phyloP scores from a whole-genome alignment of 2,888 invertebrate species.

The Drosophila lacicola region DNA sequence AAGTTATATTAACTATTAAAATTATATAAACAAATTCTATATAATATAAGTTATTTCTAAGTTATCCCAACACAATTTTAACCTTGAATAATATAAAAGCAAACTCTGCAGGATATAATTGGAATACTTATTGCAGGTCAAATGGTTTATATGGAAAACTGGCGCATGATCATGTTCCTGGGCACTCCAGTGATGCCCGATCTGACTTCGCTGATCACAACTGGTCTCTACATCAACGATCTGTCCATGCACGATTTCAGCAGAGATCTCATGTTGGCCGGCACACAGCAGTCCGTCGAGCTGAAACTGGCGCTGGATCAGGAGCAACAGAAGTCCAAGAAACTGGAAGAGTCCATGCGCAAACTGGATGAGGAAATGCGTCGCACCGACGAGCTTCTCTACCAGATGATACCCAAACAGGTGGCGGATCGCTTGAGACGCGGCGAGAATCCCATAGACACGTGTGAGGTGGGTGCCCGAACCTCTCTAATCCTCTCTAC shows the following conservation, averaged over 20 bases:
- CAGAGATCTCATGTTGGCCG: conserved; percentile 97
- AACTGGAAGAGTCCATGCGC: conserved; percentile 97
- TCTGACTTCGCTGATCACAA: conserved; percentile 95
- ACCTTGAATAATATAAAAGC: conserved; percentile 81
- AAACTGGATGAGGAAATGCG: conserved; percentile 98
- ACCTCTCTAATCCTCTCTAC: not conserved
- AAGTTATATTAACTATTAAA: no score
- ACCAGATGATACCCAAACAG: conserved; percentile 99
- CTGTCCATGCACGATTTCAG: conserved; percentile 99
- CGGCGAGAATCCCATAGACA: conserved; percentile 98
- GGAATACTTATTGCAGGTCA: conserved; percentile 88
- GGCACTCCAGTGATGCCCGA: conserved; percentile 98
- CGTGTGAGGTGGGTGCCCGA: conserved; percentile 92
- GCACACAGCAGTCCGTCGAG: conserved; percentile 98
- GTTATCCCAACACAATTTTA: conserved; percentile 51
- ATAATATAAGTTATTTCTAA: no score
- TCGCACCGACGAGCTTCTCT: conserved; percentile 96
- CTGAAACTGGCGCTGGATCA: conserved; percentile 97
- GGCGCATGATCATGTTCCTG: conserved; percentile 98
- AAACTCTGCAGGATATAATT: no score
- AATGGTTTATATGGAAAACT: conserved; percentile 99
- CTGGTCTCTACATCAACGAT: conserved; percentile 98
- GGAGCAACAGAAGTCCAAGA: conserved; percentile 98
- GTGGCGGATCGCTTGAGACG: conserved; percentile 96
- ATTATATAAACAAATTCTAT: no score